Conservation (phyloP, 2,888 invertebrate genomes). For the Eristalis intricaria region DNA sequence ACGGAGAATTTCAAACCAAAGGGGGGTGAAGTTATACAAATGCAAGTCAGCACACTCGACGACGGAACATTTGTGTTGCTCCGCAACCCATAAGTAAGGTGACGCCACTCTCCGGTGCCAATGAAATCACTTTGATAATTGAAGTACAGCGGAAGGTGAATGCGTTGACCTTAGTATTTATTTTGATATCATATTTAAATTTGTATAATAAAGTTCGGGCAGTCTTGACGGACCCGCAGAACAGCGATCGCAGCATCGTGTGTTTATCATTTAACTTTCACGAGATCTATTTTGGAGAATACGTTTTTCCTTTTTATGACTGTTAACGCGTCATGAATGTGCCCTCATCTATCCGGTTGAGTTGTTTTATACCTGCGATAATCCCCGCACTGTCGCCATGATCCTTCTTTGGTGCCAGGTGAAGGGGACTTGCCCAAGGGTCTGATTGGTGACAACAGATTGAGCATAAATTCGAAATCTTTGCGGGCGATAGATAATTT, state of each 20-base stretch:
- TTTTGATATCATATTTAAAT: neutral
- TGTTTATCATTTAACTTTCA: neutral
- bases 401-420: no score
- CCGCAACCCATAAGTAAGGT: neutral
- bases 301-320: no score
- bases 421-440: no score
- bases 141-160: neutral
- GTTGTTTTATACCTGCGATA: no score
- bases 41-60: neutral
- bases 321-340: no score
- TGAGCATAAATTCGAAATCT: no score
- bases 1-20: neutral
- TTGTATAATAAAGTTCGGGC: neutral
- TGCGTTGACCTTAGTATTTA: neutral
- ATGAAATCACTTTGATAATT: neutral
- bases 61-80: neutral
- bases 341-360: no score
- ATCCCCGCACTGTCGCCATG: no score
- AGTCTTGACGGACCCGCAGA: neutral
- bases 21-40: constrained; percentile 4
- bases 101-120: neutral
- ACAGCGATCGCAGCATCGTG: no score
- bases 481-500: no score
- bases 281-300: no score
- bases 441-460: no score